These are phyloP conservation scores for Aphidius colemani DNA, from an alignment of 2,888 invertebrate species.

Conservation along the genomic window DNA sequence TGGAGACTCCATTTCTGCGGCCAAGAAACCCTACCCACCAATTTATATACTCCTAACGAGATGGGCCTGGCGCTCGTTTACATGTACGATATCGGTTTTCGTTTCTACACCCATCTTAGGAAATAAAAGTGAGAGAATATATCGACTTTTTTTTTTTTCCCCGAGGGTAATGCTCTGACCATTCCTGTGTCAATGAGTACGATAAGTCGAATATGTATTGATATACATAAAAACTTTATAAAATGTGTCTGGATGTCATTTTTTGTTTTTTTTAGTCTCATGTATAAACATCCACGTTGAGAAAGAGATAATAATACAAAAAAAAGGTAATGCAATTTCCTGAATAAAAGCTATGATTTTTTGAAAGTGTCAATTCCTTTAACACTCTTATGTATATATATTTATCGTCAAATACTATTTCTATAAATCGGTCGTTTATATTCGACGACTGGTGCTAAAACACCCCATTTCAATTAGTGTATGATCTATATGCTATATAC, in stretches of 20 bases:
- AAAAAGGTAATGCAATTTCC: slow-evolving; percentile 51
- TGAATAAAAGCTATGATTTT: slow-evolving; percentile 26
- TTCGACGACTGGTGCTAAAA: slow-evolving; percentile 54
- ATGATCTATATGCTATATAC: slow-evolving; percentile 59
- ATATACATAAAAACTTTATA: neutral
- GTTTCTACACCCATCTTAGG: slow-evolving; percentile 14
- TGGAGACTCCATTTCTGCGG: slow-evolving; percentile 59
- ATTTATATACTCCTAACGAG: slow-evolving; percentile 54
- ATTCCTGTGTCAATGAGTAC: slow-evolving; percentile 18
- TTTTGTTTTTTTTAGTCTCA: slow-evolving; percentile 16
- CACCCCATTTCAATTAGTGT: slow-evolving; percentile 61
- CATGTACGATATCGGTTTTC: slow-evolving; percentile 46
- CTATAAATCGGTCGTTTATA: slow-evolving; percentile 61
- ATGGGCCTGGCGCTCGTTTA: slow-evolving; percentile 51
- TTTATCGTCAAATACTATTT: slow-evolving; percentile 56
- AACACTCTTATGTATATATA: slow-evolving; percentile 17
- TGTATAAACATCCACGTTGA: slow-evolving; percentile 8
- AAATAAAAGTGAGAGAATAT: slow-evolving; percentile 17
- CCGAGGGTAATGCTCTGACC: neutral
- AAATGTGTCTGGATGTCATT: slow-evolving; percentile 3
- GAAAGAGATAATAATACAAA: slow-evolving; percentile 31
- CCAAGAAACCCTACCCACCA: slow-evolving; percentile 47
- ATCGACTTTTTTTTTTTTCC: neutral
- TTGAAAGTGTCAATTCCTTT: slow-evolving; percentile 1
- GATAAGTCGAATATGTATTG: slow-evolving; percentile 17